These are phyloP conservation scores for Spea bombifrons DNA, from an alignment of 2,113 vertebrate genomes.

Conservation along the genomic window DNA sequence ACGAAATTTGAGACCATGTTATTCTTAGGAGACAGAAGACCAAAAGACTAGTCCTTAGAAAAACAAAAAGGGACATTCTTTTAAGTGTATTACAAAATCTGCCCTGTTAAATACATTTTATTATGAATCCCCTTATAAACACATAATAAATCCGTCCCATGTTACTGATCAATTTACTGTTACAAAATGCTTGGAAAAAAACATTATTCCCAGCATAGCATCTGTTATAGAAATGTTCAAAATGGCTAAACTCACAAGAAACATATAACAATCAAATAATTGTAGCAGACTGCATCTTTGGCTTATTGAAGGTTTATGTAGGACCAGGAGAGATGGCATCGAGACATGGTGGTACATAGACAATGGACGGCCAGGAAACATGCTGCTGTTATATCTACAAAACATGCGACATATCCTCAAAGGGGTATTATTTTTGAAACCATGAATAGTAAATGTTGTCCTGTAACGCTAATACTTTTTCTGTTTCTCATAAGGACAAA, in stretches of 20 bases:
- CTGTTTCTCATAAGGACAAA: constrained; percentile 14
- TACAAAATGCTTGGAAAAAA: neutral
- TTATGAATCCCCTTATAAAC: neutral
- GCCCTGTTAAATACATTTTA: too few species aligned
- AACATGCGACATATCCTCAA: neutral
- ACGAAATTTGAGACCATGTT: too few species aligned
- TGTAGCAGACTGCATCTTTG: too few species aligned
- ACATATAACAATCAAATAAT: neutral
- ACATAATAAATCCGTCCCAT: neutral
- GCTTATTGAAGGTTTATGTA: too few species aligned
- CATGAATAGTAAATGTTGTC: neutral
- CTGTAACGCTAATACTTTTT: neutral
- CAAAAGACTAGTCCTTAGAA: too few species aligned
- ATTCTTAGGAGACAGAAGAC: too few species aligned
- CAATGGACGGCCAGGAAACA: neutral
- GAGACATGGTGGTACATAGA: too few species aligned
- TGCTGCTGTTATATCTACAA: neutral
- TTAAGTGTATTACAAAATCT: too few species aligned
- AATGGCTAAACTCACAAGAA: neutral
- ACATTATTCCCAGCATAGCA: neutral
- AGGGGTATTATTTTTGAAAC: neutral
- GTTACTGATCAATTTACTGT: neutral
- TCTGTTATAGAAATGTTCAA: neutral
- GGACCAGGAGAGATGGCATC: too few species aligned
- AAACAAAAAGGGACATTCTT: too few species aligned